Evolutionary conservation across 1,140 invertebrate genomes (phyloP).

Genomic region (Rhagoletis zephyria): DNA sequence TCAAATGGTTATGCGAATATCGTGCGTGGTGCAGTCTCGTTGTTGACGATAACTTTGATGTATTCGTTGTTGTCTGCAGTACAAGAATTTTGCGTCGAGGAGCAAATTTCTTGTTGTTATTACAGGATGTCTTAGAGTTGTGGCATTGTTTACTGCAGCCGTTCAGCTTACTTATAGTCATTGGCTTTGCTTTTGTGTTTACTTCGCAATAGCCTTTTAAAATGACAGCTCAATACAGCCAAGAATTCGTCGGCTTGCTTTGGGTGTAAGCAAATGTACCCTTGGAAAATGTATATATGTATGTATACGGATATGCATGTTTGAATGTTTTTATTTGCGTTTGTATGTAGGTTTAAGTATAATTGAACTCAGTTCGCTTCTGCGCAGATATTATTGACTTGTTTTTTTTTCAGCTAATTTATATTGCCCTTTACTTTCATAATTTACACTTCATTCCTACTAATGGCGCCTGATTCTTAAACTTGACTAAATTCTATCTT

Average conservation of each 20-base stretch:
- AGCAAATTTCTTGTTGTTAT: not conserved
- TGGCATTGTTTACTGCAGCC: not conserved
- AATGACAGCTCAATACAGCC: not conserved
- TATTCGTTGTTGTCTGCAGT: not conserved
- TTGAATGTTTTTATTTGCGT: not conserved
- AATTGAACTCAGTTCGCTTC: not conserved
- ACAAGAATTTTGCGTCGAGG: not conserved
- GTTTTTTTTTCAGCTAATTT: no score
- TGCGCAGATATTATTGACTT: not conserved
- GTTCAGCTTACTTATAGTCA: not conserved
- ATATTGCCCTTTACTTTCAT: no score
- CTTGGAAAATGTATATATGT: not conserved
- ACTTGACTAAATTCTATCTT: not conserved
- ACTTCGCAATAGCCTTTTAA: not conserved
- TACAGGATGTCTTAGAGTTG: not conserved
- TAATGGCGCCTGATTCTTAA: no score
- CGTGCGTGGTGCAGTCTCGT: not conserved
- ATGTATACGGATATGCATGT: not conserved
- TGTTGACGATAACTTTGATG: not conserved
- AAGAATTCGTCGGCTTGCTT: no score
- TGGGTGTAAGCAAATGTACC: no score
- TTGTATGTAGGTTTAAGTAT: not conserved
- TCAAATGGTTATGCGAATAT: slow-evolving; percentile 3
- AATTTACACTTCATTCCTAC: no score
- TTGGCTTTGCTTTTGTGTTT: slow-evolving; percentile 1